Conservation (phyloP, 2,797 vertebrate genomes). For the Gymnothorax javanicus region DNA sequence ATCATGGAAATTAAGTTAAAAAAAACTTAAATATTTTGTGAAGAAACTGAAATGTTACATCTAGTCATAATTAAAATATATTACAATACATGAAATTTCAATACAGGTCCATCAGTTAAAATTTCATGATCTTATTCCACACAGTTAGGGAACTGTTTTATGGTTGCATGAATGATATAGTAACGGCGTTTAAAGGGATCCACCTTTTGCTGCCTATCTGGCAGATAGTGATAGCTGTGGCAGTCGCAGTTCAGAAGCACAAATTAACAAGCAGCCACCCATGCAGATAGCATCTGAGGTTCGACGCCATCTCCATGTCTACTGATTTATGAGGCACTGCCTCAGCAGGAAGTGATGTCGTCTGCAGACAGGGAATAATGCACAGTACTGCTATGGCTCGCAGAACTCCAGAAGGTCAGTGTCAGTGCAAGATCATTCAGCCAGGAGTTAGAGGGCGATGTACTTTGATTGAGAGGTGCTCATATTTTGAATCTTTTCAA, state of each 20-base stretch:
- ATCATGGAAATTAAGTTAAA: not conserved
- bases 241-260: conserved; percentile 26
- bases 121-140: not conserved
- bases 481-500: not conserved
- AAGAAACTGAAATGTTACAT: not conserved
- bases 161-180: not conserved
- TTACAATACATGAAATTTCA: not conserved
- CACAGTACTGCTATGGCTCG: conserved; percentile 12
- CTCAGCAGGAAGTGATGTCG: conserved; percentile 21
- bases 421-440: not conserved
- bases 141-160: not conserved
- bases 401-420: conserved; percentile 15
- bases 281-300: conserved; percentile 36
- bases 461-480: not conserved
- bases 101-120: not conserved
- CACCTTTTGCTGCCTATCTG: not conserved
- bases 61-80: not conserved
- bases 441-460: not conserved
- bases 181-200: not conserved
- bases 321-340: conserved; percentile 35
- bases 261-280: conserved; percentile 25
- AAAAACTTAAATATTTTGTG: not conserved
- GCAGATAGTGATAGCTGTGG: conserved; percentile 2
- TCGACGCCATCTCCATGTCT: conserved; percentile 29
- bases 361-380: conserved; percentile 15